Evolutionary conservation across 2,888 invertebrate genomes (phyloP).

Genomic region (Rosalia funebris): DNA sequence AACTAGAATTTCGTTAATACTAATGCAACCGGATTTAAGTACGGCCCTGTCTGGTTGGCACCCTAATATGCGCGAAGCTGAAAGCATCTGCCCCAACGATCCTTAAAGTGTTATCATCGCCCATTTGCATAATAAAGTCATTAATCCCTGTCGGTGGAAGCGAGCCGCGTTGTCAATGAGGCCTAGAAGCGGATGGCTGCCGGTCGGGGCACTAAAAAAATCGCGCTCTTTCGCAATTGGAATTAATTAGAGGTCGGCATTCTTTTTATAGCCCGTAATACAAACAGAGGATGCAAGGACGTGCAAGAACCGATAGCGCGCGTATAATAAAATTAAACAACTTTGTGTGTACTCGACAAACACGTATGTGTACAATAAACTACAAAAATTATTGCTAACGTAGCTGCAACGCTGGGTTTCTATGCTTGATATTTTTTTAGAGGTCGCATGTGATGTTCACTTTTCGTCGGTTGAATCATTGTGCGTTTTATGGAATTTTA

Average conservation of each 20-base stretch:
- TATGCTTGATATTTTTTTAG: too few relatives aligned
- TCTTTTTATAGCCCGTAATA: constrained; percentile 11
- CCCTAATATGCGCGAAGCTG: too few relatives aligned
- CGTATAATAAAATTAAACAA: constrained; percentile 14
- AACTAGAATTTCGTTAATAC: too few relatives aligned
- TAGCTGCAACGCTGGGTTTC: too few relatives aligned
- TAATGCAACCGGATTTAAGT: too few relatives aligned
- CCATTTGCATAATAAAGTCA: neutral
- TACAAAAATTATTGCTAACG: neutral
- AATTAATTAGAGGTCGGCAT: constrained; percentile 14
- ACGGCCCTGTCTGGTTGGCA: too few relatives aligned
- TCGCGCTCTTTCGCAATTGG: constrained; percentile 8
- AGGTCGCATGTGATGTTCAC: too few relatives aligned
- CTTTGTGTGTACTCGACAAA: constrained; percentile 4
- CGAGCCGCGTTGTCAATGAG: neutral
- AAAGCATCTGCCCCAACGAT: neutral
- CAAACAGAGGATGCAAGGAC: constrained; percentile 16
- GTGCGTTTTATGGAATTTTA: too few relatives aligned
- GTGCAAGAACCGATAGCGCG: constrained; percentile 1
- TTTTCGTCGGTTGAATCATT: too few relatives aligned
- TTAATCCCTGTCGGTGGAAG: neutral
- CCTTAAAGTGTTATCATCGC: neutral
- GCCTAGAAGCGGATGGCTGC: neutral
- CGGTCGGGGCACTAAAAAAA: neutral
- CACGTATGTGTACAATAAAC: constrained; percentile 3